Evolutionary conservation across 2,888 invertebrate genomes (phyloP).

Genomic region (Microctonus brassicae): DNA sequence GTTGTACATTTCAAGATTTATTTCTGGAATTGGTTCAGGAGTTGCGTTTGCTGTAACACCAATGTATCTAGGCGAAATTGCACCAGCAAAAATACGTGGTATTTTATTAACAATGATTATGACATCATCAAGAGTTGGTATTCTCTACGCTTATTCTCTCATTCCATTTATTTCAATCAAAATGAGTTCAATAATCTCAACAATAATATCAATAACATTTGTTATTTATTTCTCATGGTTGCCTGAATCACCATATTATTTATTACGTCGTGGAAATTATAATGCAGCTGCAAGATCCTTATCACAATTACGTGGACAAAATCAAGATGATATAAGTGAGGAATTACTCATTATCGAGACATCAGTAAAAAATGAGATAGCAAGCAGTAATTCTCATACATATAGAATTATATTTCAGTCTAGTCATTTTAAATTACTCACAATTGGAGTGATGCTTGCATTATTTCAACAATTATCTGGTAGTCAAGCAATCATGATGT

Average conservation of each 20-base stretch:
- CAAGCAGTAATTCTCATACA: constrained; percentile 28
- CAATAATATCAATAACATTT: constrained; percentile 33
- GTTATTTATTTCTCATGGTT: constrained; percentile 26
- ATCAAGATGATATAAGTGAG: constrained; percentile 29
- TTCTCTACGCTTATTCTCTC: constrained; percentile 31
- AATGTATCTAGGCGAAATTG: constrained; percentile 35
- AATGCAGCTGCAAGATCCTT: constrained; percentile 34
- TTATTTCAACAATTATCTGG: constrained; percentile 43
- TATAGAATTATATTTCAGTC: constrained; percentile 32
- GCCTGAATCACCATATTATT: constrained; percentile 48
- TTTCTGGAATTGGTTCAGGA: constrained; percentile 37
- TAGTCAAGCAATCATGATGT: constrained; percentile 26
- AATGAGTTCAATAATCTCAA: constrained; percentile 35
- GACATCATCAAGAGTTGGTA: constrained; percentile 39
- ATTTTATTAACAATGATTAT: constrained; percentile 38
- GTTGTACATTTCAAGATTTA: constrained; percentile 41
- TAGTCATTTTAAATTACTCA: constrained; percentile 33
- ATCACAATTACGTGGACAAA: constrained; percentile 37
- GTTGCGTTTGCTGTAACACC: constrained; percentile 20
- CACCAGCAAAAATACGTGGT: constrained; percentile 44
- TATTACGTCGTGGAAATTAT: constrained; percentile 37
- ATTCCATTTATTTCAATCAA: constrained; percentile 45
- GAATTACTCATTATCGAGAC: constrained; percentile 42
- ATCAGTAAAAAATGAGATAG: constrained; percentile 40
- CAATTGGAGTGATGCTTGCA: constrained; percentile 35